These are phyloP conservation scores for Lepus oiostolus DNA, from an alignment of 2,797 vertebrate species.

Conservation along the genomic window DNA sequence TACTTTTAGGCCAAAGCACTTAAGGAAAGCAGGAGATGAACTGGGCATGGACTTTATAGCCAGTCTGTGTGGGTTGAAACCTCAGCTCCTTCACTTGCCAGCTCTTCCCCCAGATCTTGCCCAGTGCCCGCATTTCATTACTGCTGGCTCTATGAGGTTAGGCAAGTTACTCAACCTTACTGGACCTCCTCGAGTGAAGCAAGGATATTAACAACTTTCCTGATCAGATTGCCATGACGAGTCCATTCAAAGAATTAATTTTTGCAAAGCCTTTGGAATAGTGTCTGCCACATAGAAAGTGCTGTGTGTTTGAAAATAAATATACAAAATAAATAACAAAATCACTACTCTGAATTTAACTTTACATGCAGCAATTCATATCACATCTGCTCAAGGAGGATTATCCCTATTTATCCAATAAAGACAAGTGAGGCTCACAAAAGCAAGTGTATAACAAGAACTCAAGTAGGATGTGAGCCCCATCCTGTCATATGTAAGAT, in stretches of 20 bases:
- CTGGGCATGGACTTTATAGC: neutral
- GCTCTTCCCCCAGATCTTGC: no score
- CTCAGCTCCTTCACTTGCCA: neutral
- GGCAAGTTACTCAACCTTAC: neutral
- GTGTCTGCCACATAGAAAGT: neutral
- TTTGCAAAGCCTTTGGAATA: neutral
- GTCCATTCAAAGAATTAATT: neutral
- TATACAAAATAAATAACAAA: neutral
- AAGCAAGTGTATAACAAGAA: neutral
- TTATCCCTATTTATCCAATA: neutral
- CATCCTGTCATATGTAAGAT: constrained; percentile 12
- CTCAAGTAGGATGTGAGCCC: neutral
- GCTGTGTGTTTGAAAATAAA: neutral
- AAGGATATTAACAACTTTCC: neutral
- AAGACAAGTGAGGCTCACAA: constrained; percentile 2
- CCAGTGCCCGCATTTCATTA: no score
- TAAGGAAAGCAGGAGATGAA: neutral
- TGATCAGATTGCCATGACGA: neutral
- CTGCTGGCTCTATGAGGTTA: neutral
- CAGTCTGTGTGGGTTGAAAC: neutral
- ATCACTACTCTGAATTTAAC: neutral
- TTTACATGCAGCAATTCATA: neutral
- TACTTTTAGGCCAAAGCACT: neutral
- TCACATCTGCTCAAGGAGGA: neutral
- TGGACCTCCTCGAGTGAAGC: neutral